These are phyloP conservation scores for Drosophila miranda DNA, from an alignment of 1,140 invertebrate genomes.

Conservation along the genomic window DNA sequence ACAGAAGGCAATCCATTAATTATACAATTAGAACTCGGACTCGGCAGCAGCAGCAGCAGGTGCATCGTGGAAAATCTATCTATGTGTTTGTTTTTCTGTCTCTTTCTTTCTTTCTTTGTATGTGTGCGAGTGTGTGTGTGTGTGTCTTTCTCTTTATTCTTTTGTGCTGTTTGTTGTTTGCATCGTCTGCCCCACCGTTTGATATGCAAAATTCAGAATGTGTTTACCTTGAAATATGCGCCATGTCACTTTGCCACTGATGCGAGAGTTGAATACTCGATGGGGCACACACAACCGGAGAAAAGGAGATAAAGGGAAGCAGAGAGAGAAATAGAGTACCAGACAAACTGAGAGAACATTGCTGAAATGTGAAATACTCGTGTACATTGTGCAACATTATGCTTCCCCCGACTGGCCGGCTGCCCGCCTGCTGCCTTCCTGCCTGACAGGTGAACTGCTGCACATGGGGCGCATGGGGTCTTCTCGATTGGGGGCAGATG, in stretches of 20 bases:
- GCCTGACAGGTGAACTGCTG: constrained; percentile 39
- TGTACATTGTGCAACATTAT: constrained; percentile 48
- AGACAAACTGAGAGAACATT: constrained; percentile 8
- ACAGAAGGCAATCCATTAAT: constrained; percentile 64
- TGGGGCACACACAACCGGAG: constrained; percentile 18
- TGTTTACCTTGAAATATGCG: constrained; percentile 76
- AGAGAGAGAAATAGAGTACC: not conserved
- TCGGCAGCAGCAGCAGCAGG: not conserved
- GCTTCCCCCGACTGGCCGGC: not conserved
- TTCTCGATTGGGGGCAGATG: too few relatives aligned
- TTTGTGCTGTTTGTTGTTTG: constrained; percentile 35
- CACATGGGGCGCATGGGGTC: too few relatives aligned
- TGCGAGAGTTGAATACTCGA: constrained; percentile 52
- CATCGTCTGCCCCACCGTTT: constrained; percentile 35
- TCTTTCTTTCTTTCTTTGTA: not conserved
- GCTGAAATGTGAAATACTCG: constrained; percentile 27
- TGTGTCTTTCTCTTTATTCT: constrained; percentile 5
- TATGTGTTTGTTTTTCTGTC: not conserved
- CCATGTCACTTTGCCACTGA: constrained; percentile 67
- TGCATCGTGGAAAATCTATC: constrained; percentile 50
- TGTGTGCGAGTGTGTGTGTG: constrained; percentile 6
- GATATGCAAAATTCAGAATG: constrained; percentile 69
- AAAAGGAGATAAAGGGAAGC: not conserved
- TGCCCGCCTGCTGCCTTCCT: too few relatives aligned
- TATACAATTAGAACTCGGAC: constrained; percentile 69